Base-by-base conservation (phyloP, 2,113 vertebrate genomes). In the Charina bottae region DNA sequence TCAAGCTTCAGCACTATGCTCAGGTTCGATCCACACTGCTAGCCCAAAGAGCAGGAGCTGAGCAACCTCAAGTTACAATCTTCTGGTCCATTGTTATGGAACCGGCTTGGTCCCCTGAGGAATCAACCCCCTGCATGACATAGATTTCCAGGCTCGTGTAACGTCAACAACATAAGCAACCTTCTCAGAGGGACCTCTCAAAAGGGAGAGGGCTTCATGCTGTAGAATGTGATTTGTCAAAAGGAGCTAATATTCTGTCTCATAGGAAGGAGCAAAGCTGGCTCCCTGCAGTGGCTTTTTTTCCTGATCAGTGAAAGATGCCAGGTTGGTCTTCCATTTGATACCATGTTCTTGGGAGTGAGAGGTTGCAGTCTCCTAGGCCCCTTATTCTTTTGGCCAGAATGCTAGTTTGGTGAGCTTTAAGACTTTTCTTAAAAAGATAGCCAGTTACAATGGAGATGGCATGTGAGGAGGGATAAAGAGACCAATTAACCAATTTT, bases 401-500 rank as follows among this genome's bases (percentile, higher is more conserved):
- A 78, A 78, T 42, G 15, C 90, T 89, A 55, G 59, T 95, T 96
- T 93, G 95, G 92, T 94, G 62, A 93, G 92, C 95, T 92, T 84
- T 94, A 97, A 97, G 93, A 93, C 94, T 88, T 94, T 97, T 97
- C 97, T 89, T 94, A 93, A 96, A 58, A 93, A 55, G 64, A 64
- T 90, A 83, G 53, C 46, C 94, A 93, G 96, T 94, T 97, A 97
- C 94, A 94, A 46, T 90, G 90, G 93, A 91, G 55, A 13, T 91
- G 94, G 95, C 84, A 95, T 96, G 93, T 95, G 95, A 97, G 96
- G 68, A 94, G 96, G 96, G 95, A 97, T 97, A 97, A 98, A 97
- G 97, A 97, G 96, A 96, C 97, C 97, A 97, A 98, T 98, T 98
- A 98, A 97, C 97, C 97, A 97, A 97, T 98, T 98, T 97, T 98